phyloP scores from a whole-genome alignment of 2,113 vertebrate genomes.

The Synodontis membranacea region DNA sequence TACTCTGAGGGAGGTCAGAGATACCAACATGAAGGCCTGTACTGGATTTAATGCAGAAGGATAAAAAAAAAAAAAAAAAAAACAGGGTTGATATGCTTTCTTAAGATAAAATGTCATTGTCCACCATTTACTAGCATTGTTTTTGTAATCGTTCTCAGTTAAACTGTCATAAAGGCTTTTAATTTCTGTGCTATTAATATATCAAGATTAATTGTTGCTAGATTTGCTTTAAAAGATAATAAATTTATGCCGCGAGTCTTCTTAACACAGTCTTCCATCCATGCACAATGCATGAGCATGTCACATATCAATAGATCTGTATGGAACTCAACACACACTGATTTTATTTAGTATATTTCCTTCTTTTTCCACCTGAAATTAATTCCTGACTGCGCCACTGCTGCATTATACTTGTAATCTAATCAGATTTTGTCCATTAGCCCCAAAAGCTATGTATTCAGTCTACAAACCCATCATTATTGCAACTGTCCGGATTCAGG shows the following conservation, averaged over 20 bases:
- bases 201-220: background rate
- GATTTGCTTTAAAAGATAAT: background rate
- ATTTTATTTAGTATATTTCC: background rate
- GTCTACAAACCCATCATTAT: constrained; percentile 5
- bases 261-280: background rate
- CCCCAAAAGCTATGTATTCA: no score
- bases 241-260: background rate
- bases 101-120: background rate
- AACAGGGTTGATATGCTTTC: background rate
- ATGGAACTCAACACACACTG: background rate
- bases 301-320: background rate
- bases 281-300: background rate
- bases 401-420: background rate
- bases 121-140: background rate
- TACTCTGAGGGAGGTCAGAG: background rate
- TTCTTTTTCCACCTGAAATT: background rate
- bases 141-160: background rate
- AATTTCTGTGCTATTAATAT: background rate
- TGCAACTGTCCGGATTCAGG: background rate
- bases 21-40: background rate
- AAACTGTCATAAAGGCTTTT: background rate
- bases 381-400: background rate
- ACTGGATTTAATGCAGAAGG: background rate
- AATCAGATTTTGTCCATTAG: no score
- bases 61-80: background rate